Base-by-base conservation (phyloP, 2,888 invertebrate species). In the Synergus itoensis region DNA sequence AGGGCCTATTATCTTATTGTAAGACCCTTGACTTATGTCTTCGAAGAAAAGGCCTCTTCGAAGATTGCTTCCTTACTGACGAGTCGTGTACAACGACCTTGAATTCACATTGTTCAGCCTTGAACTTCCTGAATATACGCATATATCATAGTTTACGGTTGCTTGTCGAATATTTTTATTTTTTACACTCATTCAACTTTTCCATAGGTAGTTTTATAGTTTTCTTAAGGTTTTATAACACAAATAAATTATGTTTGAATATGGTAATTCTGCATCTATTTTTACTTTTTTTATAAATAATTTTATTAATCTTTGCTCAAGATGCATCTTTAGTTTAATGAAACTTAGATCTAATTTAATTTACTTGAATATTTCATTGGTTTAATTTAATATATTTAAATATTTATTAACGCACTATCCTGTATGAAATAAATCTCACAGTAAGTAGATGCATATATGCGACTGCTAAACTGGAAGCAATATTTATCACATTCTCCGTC, bases 1-100 rank as follows among this genome's bases (percentile, higher is more conserved):
- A 64, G 65, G 73, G 45, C 14, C 53, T 75, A 63, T 80, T 80
- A 82, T 82, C 73, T 65, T 77, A 76, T 76, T 79, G n/a, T 43
- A 14, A 28, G 41, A 41, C 65, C 65, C 65, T 18, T 65, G 65
- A 65, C 65, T 65, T 41, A 65, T 41, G 41, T n/a, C 65, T 65
- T 65, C 40, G 40, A 65, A 65, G 65, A 65, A 65, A 7, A 65
- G 18, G 57, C 18, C n/a, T 41, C 40, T 18, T 65, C 65, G 65
- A 9, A 65, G n/a, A 65, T 65, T 65, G 41, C 65, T 65, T 65
- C 65, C 65, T 41, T 65, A n/a, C 41, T 65, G 41, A 65, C 41
- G 36, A 65, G 41, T 60, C 1, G n/a, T 63, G 41, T 41, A 11
- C 65, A 65, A 65, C 65, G 65, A 65, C 65, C 65, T 65, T 65